Evolutionary conservation across 2,888 invertebrate genomes (phyloP), one percentile per base, ranked within the genome.

Genomic region (Eudasyphora cyanicolor): DNA sequence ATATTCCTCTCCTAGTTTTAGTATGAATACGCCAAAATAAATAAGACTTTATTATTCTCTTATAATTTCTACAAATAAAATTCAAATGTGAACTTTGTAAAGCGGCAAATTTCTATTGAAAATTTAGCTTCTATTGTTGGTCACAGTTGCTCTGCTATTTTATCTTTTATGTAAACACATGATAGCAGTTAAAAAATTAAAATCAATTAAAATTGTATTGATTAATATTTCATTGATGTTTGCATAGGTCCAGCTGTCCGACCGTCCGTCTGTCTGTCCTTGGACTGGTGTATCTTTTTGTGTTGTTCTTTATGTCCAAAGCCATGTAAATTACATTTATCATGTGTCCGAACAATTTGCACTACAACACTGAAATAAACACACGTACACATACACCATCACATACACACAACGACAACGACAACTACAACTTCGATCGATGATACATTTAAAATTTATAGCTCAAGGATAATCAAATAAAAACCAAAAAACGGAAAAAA

Each of bases 381-480:
- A n/a, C n/a, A 14, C 38, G 38, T 3, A 38, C 38, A 14, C 38
- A 14, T 3, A 38, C 38, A 38, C 10, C 5, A 38, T 38, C n/a
- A n/a, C n/a, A 6, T 8, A 1, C 10, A 8, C 38, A 38, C 14
- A 8, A 1, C 38, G 10, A 3, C 45, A 45, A n/a, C 45, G n/a
- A 45, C 45, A 45, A n/a, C 45, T 1, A 8, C 38, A 8, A 12
- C 38, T 12, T 8, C 10, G 38, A 38, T n/a, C n/a, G 27, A 60
- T 60, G 64, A 19, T 12, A 38, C 17, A 67, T 78, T 78, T 10
- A 45, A 76, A 62, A 77, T 79, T 83, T 70, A 82, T 79, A 70
- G 82, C 76, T 70, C 70, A 79, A 79, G 76, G 82, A 83, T 83
- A 79, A 82, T 74, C 51, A 35, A 76, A 70, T 69, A 67, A 75